Evolutionary conservation across 2,113 vertebrate genomes (phyloP), one percentile per base, ranked within the genome.

Genomic region (Emydocephalus ijimae): DNA sequence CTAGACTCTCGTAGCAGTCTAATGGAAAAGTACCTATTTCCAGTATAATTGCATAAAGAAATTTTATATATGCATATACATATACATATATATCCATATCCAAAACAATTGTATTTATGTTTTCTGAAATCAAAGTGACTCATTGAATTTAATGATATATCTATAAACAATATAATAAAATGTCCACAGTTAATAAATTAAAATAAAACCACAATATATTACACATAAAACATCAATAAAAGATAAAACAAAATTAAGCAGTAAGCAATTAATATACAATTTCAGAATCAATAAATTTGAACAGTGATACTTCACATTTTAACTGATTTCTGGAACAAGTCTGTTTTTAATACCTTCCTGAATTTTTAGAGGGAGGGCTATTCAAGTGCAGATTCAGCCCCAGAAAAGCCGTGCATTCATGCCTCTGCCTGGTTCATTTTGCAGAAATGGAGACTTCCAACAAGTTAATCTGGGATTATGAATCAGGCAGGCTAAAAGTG

Each of bases 1-100:
- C 48, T 50, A 50, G 48, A 50, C 8, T 50, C 48, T 50, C 48
- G 1, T 50, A 50, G 48, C 8, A 9, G 48, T 50, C 48, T 50
- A 50, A 50, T 9, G 48, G 48, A 50, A 24, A 89, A 21, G 6
- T 43, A 50, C 5, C 74, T 64, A 56, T 74, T 59, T 87, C 0
- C 0, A 29, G 2, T 29, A 20, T 34, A 1, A 89, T 55, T 88
- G 8, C 26, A 50, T 34, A 0, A 20, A 1, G 21, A 59, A 20
- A 43, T 61, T 57, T 59, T 52, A n/a, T n/a, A 87, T 48, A 48
- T 48, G 48, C 2, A 52, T 52, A 54, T n/a, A 54, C 3, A 61
- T 43, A 43, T 43, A 43, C 43, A 3, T 48, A 89, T 43, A 14
- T 57, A 57, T 50, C 8, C 48, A 50, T 39, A 10, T 89, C n/a